These are phyloP conservation scores for Malurus elegans DNA, from an alignment of 2,113 vertebrate species.

Conservation along the genomic window DNA sequence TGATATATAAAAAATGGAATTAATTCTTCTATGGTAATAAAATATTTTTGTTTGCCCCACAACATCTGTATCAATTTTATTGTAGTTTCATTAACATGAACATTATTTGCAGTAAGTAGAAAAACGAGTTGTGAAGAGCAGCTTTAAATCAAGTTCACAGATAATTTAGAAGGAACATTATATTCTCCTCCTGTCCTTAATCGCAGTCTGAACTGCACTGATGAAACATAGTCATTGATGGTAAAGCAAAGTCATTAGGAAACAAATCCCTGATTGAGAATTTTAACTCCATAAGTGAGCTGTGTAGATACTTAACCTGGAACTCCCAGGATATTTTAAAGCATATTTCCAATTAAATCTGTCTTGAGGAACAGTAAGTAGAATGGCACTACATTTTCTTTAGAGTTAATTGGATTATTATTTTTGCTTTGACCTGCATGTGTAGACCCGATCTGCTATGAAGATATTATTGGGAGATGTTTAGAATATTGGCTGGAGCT, in stretches of 20 bases:
- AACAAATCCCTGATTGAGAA: neutral
- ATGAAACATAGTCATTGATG: neutral
- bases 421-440: neutral
- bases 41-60: neutral
- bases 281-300: neutral
- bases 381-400: neutral
- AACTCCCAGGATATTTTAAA: neutral
- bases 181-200: neutral
- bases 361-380: neutral
- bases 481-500: neutral
- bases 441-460: neutral
- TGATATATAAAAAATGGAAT: neutral
- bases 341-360: neutral
- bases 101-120: neutral
- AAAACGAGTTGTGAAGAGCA: neutral
- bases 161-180: neutral
- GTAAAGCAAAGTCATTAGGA: neutral
- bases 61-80: neutral
- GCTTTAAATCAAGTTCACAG: neutral
- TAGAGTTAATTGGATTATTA: neutral
- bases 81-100: neutral
- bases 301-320: neutral
- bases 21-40: neutral
- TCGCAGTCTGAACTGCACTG: neutral
- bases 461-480: neutral